phyloP scores from a whole-genome alignment of 2,888 invertebrate species.

The Caenorhabditis angaria region DNA sequence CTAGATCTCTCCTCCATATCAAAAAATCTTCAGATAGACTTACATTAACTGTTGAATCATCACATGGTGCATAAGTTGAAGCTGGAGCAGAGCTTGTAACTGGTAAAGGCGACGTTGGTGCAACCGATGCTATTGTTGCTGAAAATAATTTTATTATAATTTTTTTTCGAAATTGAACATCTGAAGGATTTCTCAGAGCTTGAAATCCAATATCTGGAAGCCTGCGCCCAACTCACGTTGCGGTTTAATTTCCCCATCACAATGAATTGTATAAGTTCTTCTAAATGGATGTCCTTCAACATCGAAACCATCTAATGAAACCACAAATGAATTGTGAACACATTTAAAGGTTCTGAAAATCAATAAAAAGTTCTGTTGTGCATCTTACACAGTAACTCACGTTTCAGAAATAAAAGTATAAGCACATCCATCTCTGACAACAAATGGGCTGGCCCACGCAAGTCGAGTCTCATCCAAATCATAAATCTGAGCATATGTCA shows the following conservation, averaged over 20 bases:
- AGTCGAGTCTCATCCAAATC: slow-evolving; percentile 50
- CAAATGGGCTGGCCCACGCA: slow-evolving; percentile 55
- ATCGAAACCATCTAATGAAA: slow-evolving; percentile 56
- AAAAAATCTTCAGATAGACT: too few relatives aligned
- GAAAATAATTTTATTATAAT: slow-evolving; percentile 7
- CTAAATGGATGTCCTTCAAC: slow-evolving; percentile 58
- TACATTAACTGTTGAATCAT: slow-evolving; percentile 24
- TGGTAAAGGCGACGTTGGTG: slow-evolving; percentile 9
- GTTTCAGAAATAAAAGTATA: slow-evolving; percentile 45
- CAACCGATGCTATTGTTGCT: slow-evolving; percentile 20
- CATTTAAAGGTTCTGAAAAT: slow-evolving; percentile 51
- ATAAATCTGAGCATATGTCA: slow-evolving; percentile 50
- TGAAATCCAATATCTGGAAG: neutral
- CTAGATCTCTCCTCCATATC: too few relatives aligned
- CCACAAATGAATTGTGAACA: slow-evolving; percentile 39
- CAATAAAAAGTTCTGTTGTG: neutral
- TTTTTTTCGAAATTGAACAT: neutral
- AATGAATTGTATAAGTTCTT: slow-evolving; percentile 53
- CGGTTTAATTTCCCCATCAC: slow-evolving; percentile 44
- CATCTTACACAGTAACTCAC: slow-evolving; percentile 13
- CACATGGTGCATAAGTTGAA: slow-evolving; percentile 32
- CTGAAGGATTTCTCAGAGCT: neutral
- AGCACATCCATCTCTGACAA: slow-evolving; percentile 44
- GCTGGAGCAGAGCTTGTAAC: neutral
- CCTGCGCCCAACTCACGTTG: slow-evolving; percentile 17